phyloP scores from a whole-genome alignment of 2,888 invertebrate genomes.

The Oxystoma pomonae region DNA sequence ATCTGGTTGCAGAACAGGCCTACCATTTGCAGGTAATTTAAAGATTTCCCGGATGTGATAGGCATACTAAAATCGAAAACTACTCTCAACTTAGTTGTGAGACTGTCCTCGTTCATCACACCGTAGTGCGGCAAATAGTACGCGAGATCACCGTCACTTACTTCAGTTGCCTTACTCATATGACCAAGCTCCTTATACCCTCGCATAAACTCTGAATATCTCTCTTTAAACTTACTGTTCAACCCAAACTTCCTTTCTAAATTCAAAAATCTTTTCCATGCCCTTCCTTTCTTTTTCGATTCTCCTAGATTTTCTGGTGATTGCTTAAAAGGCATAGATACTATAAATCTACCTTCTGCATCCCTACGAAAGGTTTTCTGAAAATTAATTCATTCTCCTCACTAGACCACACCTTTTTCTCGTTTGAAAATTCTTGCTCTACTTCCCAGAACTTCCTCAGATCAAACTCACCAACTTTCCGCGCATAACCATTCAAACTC shows the following conservation, averaged over 20 bases:
- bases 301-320: slow-evolving; percentile 4
- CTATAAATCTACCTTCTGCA: slow-evolving; percentile 10
- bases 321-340: slow-evolving; percentile 8
- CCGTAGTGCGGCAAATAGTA: slow-evolving; percentile 22
- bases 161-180: slow-evolving; percentile 14
- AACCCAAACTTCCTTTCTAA: slow-evolving; percentile 6
- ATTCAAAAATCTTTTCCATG: slow-evolving; percentile 9
- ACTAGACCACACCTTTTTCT: slow-evolving; percentile 2
- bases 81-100: slow-evolving; percentile 30
- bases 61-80: slow-evolving; percentile 30
- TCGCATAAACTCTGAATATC: slow-evolving; percentile 21
- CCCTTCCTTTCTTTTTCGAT: slow-evolving; percentile 3
- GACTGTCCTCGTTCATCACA: slow-evolving; percentile 17
- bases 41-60: slow-evolving; percentile 20
- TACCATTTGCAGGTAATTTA: slow-evolving; percentile 25
- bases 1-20: slow-evolving; percentile 28
- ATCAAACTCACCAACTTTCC: slow-evolving; percentile 1
- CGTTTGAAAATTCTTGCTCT: slow-evolving; percentile 8
- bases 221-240: slow-evolving; percentile 8
- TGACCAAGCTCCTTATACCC: slow-evolving; percentile 27
- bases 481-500: too few species aligned
- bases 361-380: neutral
- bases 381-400: slow-evolving; percentile 5
- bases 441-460: slow-evolving; percentile 13
- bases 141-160: neutral